These are phyloP conservation scores for Tetragnatha montana DNA, from an alignment of 2,888 invertebrate genomes.

Conservation along the genomic window DNA sequence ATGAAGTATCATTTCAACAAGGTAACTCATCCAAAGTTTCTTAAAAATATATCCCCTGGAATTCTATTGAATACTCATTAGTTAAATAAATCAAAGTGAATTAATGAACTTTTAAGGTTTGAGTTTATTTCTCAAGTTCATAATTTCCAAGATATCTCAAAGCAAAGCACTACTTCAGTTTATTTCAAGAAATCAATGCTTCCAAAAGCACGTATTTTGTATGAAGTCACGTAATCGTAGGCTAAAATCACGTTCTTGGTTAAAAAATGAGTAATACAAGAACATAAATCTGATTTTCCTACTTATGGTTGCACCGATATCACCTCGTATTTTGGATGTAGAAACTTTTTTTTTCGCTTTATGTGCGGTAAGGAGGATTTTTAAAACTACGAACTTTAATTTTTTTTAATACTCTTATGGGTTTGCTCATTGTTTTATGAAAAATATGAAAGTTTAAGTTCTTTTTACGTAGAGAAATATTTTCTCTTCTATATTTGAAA, in stretches of 20 bases:
- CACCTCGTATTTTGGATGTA: not conserved
- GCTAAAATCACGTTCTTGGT: slow-evolving; percentile 26
- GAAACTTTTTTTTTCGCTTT: not conserved
- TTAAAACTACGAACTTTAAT: not conserved
- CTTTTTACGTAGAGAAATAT: too few relatives aligned
- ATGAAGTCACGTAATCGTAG: slow-evolving; percentile 37
- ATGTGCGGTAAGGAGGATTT: not conserved
- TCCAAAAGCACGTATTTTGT: slow-evolving; percentile 28
- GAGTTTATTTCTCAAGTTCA: slow-evolving; percentile 11
- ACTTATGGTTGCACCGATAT: not conserved
- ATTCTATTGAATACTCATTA: too few relatives aligned
- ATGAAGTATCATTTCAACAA: too few relatives aligned
- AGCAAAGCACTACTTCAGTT: slow-evolving; percentile 17
- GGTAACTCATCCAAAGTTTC: too few relatives aligned
- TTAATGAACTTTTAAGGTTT: too few relatives aligned
- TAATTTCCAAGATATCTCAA: not conserved
- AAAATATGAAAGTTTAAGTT: not conserved
- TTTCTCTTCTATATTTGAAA: too few relatives aligned
- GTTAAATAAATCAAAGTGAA: too few relatives aligned
- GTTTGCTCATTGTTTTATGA: not conserved
- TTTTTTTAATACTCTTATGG: not conserved
- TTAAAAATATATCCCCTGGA: too few relatives aligned
- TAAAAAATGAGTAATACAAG: slow-evolving; percentile 1
- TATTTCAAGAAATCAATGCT: slow-evolving; percentile 35
- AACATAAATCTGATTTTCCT: not conserved